phyloP scores from a whole-genome alignment of 92 coral and sea anemone genomes.

The Epizoanthus stellaris region DNA sequence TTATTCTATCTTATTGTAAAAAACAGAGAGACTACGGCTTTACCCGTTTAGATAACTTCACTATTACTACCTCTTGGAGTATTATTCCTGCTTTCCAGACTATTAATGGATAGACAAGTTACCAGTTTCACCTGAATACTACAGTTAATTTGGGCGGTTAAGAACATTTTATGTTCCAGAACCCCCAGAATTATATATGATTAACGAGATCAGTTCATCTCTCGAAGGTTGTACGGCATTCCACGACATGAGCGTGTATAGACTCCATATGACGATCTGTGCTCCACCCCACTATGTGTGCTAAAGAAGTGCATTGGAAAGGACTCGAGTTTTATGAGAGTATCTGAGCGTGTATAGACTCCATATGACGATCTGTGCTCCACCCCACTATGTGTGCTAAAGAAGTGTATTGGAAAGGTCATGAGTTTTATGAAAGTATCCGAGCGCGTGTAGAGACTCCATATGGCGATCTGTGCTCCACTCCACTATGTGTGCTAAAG shows the following conservation, averaged over 20 bases:
- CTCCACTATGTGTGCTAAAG: background rate
- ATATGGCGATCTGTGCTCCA: background rate
- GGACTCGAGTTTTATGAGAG: slow-evolving; percentile 21
- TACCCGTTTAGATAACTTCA: too few relatives aligned
- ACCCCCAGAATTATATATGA: too few relatives aligned
- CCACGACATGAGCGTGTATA: background rate
- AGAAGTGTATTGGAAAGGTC: slow-evolving; percentile 2
- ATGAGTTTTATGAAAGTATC: slow-evolving; percentile 4
- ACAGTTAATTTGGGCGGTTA: too few relatives aligned
- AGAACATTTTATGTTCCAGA: too few relatives aligned
- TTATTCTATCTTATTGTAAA: too few relatives aligned
- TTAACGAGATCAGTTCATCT: too few relatives aligned
- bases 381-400: background rate
- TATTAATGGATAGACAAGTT: too few relatives aligned
- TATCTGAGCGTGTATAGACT: background rate
- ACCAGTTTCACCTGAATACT: too few relatives aligned
- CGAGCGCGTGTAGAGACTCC: background rate
- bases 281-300: background rate
- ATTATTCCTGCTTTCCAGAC: too few relatives aligned
- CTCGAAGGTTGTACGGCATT: background rate
- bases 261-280: background rate
- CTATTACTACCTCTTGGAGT: too few relatives aligned
- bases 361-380: background rate
- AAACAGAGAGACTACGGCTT: too few relatives aligned
- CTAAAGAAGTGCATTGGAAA: background rate